Conservation (phyloP, 2,888 invertebrate genomes). For the Hirtodrosophila duncani region DNA sequence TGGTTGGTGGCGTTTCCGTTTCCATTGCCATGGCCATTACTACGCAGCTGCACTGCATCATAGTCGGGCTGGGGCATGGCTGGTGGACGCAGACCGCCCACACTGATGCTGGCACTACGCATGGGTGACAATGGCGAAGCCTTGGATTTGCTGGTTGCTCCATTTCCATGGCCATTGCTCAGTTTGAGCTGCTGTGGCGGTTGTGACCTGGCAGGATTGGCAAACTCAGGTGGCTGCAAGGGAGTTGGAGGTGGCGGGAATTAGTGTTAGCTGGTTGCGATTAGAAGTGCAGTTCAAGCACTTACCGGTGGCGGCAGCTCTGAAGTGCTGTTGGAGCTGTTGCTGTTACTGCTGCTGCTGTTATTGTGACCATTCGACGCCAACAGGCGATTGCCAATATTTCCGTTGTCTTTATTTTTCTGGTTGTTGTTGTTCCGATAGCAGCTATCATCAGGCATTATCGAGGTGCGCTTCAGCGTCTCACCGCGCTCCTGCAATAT, state of each 20-base stretch:
- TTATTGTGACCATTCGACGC: slow-evolving; percentile 41
- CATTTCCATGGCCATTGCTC: slow-evolving; percentile 20
- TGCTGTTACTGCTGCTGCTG: slow-evolving; percentile 18
- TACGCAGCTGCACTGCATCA: slow-evolving; percentile 47
- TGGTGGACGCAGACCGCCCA: slow-evolving; percentile 63
- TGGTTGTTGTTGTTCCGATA: slow-evolving; percentile 66
- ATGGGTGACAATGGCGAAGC: slow-evolving; percentile 35
- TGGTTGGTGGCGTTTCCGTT: background rate
- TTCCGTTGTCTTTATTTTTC: slow-evolving; percentile 40
- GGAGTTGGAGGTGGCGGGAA: background rate
- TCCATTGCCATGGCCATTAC: slow-evolving; percentile 1
- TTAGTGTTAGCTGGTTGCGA: background rate
- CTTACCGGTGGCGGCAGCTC: slow-evolving; percentile 75
- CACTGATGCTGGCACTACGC: slow-evolving; percentile 46
- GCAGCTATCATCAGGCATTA: slow-evolving; percentile 76
- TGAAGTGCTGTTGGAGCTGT: slow-evolving; percentile 16
- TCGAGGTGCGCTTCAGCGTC: slow-evolving; percentile 74
- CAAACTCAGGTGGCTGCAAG: slow-evolving; percentile 75
- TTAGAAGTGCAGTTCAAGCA: slow-evolving; percentile 12
- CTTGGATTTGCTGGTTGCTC: slow-evolving; percentile 18
- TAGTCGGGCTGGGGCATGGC: slow-evolving; percentile 71
- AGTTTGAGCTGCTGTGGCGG: slow-evolving; percentile 33
- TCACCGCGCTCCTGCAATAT: slow-evolving; percentile 74
- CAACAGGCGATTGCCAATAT: slow-evolving; percentile 42
- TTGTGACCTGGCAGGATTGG: slow-evolving; percentile 52